phyloP scores from a whole-genome alignment of 2,888 invertebrate species.

The Brachyopa scutellaris region DNA sequence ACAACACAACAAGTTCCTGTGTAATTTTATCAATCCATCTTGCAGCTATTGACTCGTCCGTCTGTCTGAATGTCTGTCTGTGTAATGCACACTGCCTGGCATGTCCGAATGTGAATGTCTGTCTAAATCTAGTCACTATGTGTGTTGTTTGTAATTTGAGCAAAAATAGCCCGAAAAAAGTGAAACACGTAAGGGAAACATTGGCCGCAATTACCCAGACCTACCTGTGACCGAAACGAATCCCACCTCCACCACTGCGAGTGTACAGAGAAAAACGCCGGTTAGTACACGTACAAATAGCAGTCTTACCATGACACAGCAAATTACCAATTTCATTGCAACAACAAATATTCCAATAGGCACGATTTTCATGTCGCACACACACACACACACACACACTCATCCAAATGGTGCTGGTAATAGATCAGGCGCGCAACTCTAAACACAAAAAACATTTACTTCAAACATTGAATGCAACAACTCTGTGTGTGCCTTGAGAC shows the following conservation, averaged over 20 bases:
- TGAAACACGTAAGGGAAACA: conserved; percentile 59
- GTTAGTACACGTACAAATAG: conserved; percentile 58
- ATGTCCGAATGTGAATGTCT: conserved; percentile 56
- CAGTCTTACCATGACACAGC: conserved; percentile 69
- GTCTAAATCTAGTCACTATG: background rate
- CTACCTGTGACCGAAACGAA: conserved; percentile 62
- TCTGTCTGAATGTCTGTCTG: conserved; percentile 58
- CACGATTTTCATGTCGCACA: conserved; percentile 68
- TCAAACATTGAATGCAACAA: conserved; percentile 36
- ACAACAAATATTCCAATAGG: conserved; percentile 69
- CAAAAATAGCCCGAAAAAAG: background rate
- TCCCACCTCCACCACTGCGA: conserved; percentile 43
- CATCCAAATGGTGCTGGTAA: conserved; percentile 40
- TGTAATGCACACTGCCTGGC: conserved; percentile 33
- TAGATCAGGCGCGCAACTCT: conserved; percentile 58
- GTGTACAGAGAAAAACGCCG: conserved; percentile 38
- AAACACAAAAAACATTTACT: conserved; percentile 22
- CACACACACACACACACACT: conserved; percentile 19
- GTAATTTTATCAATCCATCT: conserved; percentile 67
- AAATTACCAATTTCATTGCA: conserved; percentile 66
- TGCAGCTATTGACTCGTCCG: conserved; percentile 51
- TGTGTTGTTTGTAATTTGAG: too few species aligned
- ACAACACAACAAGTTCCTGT: conserved; percentile 55
- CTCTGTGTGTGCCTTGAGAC: conserved; percentile 62
- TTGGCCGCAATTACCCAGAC: conserved; percentile 66